phyloP scores from a whole-genome alignment of 2,113 vertebrate genomes.

The Sebastes schlegelii region DNA sequence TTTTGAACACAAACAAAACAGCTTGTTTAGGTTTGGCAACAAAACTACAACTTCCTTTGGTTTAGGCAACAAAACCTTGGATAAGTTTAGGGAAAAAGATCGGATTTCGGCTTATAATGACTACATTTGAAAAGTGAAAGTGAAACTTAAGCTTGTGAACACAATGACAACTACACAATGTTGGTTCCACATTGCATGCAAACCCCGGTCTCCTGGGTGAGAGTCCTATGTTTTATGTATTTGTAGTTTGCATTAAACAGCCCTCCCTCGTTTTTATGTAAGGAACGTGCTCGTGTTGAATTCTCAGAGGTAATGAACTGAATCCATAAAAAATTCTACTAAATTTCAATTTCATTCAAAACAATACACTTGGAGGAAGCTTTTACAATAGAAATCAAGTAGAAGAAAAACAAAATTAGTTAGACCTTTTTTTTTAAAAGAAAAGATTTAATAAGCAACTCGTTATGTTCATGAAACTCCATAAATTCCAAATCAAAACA shows the following conservation, averaged over 20 bases:
- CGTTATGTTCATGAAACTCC: constrained; percentile 65
- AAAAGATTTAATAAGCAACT: constrained; percentile 62
- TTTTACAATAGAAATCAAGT: constrained; percentile 14
- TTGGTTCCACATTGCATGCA: too few species aligned
- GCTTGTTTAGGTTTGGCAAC: too few species aligned
- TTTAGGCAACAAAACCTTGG: too few species aligned
- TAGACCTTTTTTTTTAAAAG: constrained; percentile 16
- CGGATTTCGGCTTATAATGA: too few species aligned
- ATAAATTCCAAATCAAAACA: constrained; percentile 61
- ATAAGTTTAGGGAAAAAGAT: too few species aligned
- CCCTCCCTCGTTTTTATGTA: constrained; percentile 10
- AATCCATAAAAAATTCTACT: neutral
- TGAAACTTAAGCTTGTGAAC: too few species aligned
- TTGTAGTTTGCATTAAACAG: constrained; percentile 20
- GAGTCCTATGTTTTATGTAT: too few species aligned
- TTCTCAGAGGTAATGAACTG: constrained; percentile 6
- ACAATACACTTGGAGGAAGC: constrained; percentile 27
- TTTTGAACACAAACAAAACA: too few species aligned
- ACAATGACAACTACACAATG: too few species aligned
- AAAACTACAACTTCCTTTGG: too few species aligned
- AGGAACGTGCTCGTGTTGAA: neutral
- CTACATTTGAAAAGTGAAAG: too few species aligned
- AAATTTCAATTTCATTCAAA: constrained; percentile 24
- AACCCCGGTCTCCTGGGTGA: too few species aligned
- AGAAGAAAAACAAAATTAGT: constrained; percentile 48